Percentiles rank a stretch among this genome's conserved stretches.
Conservation (phyloP, 2,888 invertebrate genomes). For the Amiota minor region DNA sequence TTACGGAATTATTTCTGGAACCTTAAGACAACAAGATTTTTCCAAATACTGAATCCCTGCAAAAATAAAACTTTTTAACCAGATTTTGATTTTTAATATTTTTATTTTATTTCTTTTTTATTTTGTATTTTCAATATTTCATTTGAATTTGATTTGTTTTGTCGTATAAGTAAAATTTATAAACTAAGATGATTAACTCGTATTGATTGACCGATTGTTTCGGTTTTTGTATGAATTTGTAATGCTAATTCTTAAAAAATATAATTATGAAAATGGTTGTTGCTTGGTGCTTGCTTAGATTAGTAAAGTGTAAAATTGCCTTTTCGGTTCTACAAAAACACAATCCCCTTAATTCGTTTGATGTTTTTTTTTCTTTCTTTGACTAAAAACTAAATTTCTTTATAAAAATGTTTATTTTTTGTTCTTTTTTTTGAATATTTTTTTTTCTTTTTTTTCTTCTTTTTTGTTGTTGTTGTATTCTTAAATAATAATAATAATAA, state of each 20-base stretch:
- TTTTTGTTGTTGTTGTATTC: constrained; percentile 34
- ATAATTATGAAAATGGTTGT: constrained; percentile 8
- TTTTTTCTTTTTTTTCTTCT: constrained; percentile 25
- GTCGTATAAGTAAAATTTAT: constrained; percentile 10
- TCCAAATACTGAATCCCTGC: too few relatives aligned
- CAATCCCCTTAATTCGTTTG: constrained; percentile 20
- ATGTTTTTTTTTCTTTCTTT: constrained; percentile 42
- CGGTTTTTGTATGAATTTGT: background rate
- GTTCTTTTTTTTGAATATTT: constrained; percentile 38
- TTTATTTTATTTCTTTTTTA: background rate
- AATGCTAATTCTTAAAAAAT: constrained; percentile 17
- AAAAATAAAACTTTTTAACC: too few relatives aligned
- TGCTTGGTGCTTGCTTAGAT: constrained; percentile 11
- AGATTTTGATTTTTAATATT: too few relatives aligned
- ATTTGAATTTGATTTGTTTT: constrained; percentile 1
- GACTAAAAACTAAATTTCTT: constrained; percentile 32
- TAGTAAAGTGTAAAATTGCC: constrained; percentile 9
- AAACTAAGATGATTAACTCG: background rate
- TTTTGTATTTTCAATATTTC: background rate
- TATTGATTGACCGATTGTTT: too few relatives aligned
- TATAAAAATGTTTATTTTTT: constrained; percentile 16
- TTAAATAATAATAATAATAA: constrained; percentile 31
- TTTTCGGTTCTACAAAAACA: constrained; percentile 7
- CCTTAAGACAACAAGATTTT: too few relatives aligned
- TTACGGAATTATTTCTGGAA: too few relatives aligned